Evolutionary conservation across 2,888 invertebrate species (phyloP).

Genomic region (Bibio marci): DNA sequence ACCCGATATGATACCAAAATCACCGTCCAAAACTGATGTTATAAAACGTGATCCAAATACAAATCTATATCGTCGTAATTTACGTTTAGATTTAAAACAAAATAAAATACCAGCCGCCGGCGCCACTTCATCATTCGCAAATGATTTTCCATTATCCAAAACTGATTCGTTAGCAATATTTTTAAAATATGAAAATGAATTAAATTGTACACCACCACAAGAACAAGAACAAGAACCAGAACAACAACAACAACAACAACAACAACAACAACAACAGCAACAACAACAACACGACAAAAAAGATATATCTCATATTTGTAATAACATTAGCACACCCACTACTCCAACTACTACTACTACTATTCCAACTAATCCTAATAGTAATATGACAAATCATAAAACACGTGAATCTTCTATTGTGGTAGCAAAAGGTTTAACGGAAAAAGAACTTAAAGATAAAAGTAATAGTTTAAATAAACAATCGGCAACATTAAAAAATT

Average conservation of each 20-base stretch:
- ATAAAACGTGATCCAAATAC: constrained; percentile 19
- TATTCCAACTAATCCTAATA: background rate
- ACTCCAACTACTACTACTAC: too few species aligned
- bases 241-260: too few species aligned
- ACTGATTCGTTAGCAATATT: constrained; percentile 28
- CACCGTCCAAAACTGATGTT: constrained; percentile 10
- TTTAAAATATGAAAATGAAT: constrained; percentile 26
- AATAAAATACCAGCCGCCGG: too few species aligned
- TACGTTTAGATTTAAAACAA: constrained; percentile 8
- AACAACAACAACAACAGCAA: too few species aligned
- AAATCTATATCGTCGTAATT: constrained; percentile 11
- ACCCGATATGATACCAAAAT: constrained; percentile 8
- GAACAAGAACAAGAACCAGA: too few species aligned
- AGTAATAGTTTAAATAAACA: constrained; percentile 27
- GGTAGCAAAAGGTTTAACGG: constrained; percentile 6
- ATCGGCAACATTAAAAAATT: constrained; percentile 17
- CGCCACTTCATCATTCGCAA: background rate
- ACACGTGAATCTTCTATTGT: too few species aligned
- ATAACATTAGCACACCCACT: too few species aligned
- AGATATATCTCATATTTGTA: too few species aligned
- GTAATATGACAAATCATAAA: too few species aligned
- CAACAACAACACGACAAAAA: too few species aligned
- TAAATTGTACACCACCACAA: constrained; percentile 3
- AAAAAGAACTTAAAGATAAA: constrained; percentile 27
- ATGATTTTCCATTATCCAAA: constrained; percentile 16